Base-by-base conservation (phyloP, 1,140 invertebrate species). In the Palaemon carinicauda region DNA sequence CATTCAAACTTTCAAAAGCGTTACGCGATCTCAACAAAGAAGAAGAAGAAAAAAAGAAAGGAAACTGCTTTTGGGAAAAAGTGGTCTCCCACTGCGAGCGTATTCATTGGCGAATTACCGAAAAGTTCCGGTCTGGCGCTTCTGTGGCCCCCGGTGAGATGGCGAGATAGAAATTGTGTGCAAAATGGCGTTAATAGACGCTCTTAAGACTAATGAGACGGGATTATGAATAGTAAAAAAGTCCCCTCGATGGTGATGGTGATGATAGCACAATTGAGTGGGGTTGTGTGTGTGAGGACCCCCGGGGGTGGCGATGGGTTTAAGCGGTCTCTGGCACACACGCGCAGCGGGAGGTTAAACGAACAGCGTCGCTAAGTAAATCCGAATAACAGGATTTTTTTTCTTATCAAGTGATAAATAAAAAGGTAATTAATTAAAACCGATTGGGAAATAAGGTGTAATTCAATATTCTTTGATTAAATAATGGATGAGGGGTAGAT, bases 191-290 rank as follows among this genome's bases (percentile, higher is more conserved):
- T 56, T 77, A 31, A 77, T 52, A 54, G 51, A 54, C 31, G 51
- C 52, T 51, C 53, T 77, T 33, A 24, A 75, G 73, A 41, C 81
- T 83, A 83, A 83, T 75, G 81, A 83, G 81, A 75, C 73, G 56
- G 81, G 71, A 75, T 83, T 75, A 83, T 83, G 81, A 75, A 83
- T 75, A 56, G 52, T 83, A 75, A 83, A 83, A 83, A 71, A 54
- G 41, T 41, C 65, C 29, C 24, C 65, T 69, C 24, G 65, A 69
- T 27, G 24, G 24, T 71, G 33, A 27, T 51, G 21, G 51, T 52
- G 73, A 82, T 82, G 69, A 73, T 50, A 50, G 65, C 65, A 52
- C 60, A 50, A 71, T 82, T 73, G 33, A 82, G 50, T 27, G 56
- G n/a, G 21, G n/a, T 71, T 24, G 41, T 27, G 21, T 24, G 41